Conservation (phyloP, 2,113 vertebrate species). For the Anoura caudifer region DNA sequence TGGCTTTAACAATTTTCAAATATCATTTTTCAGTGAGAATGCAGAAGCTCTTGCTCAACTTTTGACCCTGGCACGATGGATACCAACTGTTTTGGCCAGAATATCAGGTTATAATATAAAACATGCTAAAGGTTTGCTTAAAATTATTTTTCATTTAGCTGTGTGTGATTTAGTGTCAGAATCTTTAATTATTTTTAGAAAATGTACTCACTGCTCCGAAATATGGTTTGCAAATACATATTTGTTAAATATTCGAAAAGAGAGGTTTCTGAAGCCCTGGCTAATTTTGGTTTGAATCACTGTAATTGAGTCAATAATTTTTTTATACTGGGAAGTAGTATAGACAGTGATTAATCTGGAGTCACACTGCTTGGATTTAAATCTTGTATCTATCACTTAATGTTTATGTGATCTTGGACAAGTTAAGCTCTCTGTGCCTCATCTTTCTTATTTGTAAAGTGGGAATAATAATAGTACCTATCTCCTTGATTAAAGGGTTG, state of each 20-base stretch:
- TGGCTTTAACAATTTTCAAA: constrained; percentile 65
- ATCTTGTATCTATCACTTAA: background rate
- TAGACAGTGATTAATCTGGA: background rate
- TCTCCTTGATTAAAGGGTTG: background rate
- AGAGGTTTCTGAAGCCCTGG: background rate
- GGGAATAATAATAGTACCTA: background rate
- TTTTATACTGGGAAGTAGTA: background rate
- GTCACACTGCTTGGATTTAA: background rate
- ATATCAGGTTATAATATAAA: constrained; percentile 88
- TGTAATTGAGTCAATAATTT: constrained; percentile 9
- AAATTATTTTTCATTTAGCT: constrained; percentile 49
- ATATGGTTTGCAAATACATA: background rate
- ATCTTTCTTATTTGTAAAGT: constrained; percentile 12
- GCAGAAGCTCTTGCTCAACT: constrained; percentile 91
- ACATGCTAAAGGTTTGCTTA: constrained; percentile 81
- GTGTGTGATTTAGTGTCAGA: background rate
- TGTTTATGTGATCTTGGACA: background rate
- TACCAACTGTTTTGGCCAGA: constrained; percentile 89
- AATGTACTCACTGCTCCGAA: constrained; percentile 7
- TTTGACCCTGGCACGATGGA: constrained; percentile 91
- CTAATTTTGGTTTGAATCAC: background rate
- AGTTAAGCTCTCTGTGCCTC: constrained; percentile 2
- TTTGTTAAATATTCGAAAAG: constrained; percentile 15
- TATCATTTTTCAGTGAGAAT: constrained; percentile 84
- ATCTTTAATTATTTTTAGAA: background rate